Evolutionary conservation across 2,797 vertebrate species (phyloP), one percentile per base, ranked within the genome.

Genomic region (Danio kyathit): DNA sequence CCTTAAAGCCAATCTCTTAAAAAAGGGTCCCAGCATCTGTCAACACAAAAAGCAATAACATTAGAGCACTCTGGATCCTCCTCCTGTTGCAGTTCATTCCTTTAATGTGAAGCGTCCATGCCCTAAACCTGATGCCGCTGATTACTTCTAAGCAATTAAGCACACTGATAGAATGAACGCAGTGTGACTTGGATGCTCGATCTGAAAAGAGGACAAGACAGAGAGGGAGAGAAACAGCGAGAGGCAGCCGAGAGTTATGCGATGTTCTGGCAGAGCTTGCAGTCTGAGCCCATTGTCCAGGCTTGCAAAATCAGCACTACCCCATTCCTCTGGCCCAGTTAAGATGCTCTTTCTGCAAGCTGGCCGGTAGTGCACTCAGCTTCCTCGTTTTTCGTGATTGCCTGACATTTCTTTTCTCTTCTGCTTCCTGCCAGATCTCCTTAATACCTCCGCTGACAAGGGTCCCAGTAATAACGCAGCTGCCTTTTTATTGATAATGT

Each of bases 401-500:
- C 57, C 81, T 61, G 66, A 86, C 80, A 83, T 84, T 87, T 87
- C 77, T 69, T 83, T 84, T 83, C 63, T 65, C 67, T 67, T 52
- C 73, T 57, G 67, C 76, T 85, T 85, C 74, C 76, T 83, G 81
- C 79, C 83, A 86, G 80, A 86, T 86, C 77, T 56, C 65, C 81
- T 81, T 82, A 86, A 86, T 84, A 86, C 82, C 74, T 67, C 63
- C 7, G 8, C 73, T 80, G 70, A 84, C 76, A 72, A 79, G 52
- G 83, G 76, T 63, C 66, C 63, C 74, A 73, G 66, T 85, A 85
- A 87, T 88, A 87, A 87, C 48, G 76, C 73, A 74, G 71, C 78
- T 76, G 77, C 61, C 77, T 61, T 81, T 83, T 67, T 88, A 88
- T 88, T 77, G 86, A 87, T 86, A 87, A 86, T 84, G 76, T 87